These are phyloP conservation scores for Malurus alboscapulatus DNA, from an alignment of 2,113 vertebrate genomes.

Conservation along the genomic window DNA sequence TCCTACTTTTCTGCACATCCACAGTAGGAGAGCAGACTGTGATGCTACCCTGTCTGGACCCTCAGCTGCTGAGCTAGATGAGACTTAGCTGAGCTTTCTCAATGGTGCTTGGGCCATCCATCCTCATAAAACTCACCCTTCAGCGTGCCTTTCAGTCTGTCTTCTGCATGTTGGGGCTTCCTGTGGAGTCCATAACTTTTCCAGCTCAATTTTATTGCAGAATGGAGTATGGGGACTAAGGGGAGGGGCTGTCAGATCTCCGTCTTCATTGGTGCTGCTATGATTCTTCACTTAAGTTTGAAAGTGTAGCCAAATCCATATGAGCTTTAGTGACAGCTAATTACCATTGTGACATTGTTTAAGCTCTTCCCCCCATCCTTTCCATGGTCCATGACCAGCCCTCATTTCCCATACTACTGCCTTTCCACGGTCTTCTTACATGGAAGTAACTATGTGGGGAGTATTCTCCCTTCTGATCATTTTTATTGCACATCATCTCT, in stretches of 20 bases:
- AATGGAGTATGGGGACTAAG: background rate
- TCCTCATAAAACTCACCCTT: background rate
- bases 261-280: background rate
- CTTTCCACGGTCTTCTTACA: background rate
- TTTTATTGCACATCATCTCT: background rate
- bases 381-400: background rate
- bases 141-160: background rate
- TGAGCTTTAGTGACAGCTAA: background rate
- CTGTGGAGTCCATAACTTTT: background rate
- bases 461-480: background rate
- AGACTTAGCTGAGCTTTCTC: slow-evolving; percentile 22
- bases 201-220: background rate
- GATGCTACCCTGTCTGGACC: background rate
- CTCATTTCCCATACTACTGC: background rate
- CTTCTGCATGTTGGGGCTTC: background rate
- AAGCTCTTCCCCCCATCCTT: background rate
- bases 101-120: background rate
- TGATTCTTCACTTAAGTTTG: background rate
- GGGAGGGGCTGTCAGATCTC: background rate
- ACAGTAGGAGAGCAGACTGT: background rate
- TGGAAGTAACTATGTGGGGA: background rate
- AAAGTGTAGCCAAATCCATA: background rate
- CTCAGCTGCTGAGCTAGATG: background rate
- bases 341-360: background rate
- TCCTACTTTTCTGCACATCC: background rate